Percentiles rank a stretch among this genome's conserved stretches.
Conservation (phyloP, 2,888 invertebrate genomes). For the Phlogophora meticulosa region DNA sequence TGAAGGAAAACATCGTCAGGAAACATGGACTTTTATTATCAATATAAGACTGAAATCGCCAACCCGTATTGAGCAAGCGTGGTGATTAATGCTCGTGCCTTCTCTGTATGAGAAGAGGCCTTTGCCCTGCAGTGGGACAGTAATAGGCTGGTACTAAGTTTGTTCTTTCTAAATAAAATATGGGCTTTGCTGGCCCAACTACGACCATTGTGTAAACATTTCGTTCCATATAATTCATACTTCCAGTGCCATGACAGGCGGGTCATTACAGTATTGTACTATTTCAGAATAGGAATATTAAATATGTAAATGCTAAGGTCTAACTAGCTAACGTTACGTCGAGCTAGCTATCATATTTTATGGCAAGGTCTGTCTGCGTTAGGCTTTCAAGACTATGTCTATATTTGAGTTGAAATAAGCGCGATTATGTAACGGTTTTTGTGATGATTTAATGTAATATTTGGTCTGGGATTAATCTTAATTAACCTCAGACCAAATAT, state of each 20-base stretch:
- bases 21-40: too few relatives aligned
- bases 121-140: too few relatives aligned
- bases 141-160: too few relatives aligned
- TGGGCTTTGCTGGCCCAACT: conserved; percentile 4
- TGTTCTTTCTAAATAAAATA: too few relatives aligned
- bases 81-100: too few relatives aligned
- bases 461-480: not conserved
- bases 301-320: conserved; percentile 53
- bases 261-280: conserved; percentile 52
- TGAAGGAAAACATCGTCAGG: too few relatives aligned
- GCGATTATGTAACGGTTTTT: conserved; percentile 19
- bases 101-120: too few relatives aligned
- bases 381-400: conserved; percentile 17
- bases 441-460: conserved; percentile 1
- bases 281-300: conserved; percentile 54
- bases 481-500: not conserved
- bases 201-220: conserved; percentile 33
- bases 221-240: conserved; percentile 38
- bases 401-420: conserved; percentile 32
- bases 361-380: conserved; percentile 7
- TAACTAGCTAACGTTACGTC: conserved; percentile 32
- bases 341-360: conserved; percentile 36
- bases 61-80: too few relatives aligned
- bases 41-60: too few relatives aligned
- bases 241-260: conserved; percentile 25